Percentiles rank a stretch among this genome's conserved stretches.
Evolutionary conservation across 2,113 vertebrate genomes (phyloP).

Genomic region (Orthonyx spaldingii): DNA sequence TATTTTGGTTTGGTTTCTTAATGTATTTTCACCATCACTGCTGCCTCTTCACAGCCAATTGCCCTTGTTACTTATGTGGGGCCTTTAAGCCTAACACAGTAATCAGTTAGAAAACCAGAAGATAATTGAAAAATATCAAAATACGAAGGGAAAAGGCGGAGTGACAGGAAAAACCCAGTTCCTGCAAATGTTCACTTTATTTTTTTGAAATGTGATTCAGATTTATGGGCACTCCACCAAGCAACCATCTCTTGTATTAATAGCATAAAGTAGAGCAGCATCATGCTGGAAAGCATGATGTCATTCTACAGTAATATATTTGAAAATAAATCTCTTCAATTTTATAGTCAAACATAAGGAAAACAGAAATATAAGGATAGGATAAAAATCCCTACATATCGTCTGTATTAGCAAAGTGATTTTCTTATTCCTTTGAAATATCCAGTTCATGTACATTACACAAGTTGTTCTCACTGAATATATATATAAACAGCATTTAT

Average conservation of each 20-base stretch:
- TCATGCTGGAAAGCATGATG: not conserved
- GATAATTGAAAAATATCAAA: not conserved
- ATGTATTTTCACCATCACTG: not conserved
- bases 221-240: not conserved
- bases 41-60: not conserved
- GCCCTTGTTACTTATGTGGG: not conserved
- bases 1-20: not conserved
- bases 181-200: not conserved
- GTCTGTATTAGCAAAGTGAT: not conserved
- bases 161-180: not conserved
- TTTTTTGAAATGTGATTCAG: not conserved
- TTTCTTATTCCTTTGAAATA: not conserved
- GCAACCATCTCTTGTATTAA: not conserved
- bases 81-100: not conserved
- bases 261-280: not conserved
- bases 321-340: not conserved
- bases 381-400: not conserved
- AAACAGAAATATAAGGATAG: not conserved
- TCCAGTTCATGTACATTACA: not conserved
- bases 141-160: not conserved
- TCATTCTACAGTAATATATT: not conserved
- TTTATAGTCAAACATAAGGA: not conserved
- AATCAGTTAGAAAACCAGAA: not conserved
- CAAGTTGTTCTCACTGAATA: not conserved
- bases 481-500: not conserved